Evolutionary conservation across 2,888 invertebrate species (phyloP), one percentile per base, ranked within the genome.

Genomic region (Polydesmus complanatus): DNA sequence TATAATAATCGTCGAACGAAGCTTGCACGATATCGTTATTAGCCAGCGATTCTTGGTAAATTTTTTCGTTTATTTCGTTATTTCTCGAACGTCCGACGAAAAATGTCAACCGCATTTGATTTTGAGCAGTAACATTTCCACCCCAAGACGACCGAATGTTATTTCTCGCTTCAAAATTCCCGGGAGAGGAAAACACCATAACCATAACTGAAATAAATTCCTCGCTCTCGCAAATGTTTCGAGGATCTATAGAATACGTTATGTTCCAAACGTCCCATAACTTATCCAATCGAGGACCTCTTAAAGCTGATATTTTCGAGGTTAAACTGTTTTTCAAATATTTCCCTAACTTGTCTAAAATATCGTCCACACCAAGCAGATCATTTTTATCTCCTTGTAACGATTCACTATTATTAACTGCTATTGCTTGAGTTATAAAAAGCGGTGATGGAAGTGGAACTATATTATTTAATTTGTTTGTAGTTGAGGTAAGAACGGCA

Each of bases 21-120:
- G 89, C 89, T 73, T 89, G 88, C 58, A 91, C 83, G 18, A 91
- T 79, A 72, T 91, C 90, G 22, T 83, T 82, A 69, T 83, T 83
- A 58, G 76, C 77, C 1, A 79, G 76, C 22, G 79, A 81, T 71
- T 90, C 89, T 52, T 80, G 80, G 53, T 80, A 77, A n/a, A n/a
- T n/a, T n/a, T n/a, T n/a, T n/a, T n/a, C n/a, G n/a, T n/a, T n/a
- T n/a, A n/a, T n/a, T 37, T 37, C 14, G 26, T 88, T 61, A 49
- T 65, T 64, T 11, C 67, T 65, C 55, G 70, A 67, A 64, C 77
- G 74, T 60, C 86, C 87, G 64, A 86, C 69, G 27, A 86, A 71
- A 70, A 81, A 81, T 61, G 74, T 77, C 48, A 79, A 69, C 67
- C 73, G 74, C 48, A 71, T 71, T 61, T 70, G 72, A 64, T 73